Conservation (phyloP, 2,888 invertebrate genomes). For the Aphidoletes aphidimyza region DNA sequence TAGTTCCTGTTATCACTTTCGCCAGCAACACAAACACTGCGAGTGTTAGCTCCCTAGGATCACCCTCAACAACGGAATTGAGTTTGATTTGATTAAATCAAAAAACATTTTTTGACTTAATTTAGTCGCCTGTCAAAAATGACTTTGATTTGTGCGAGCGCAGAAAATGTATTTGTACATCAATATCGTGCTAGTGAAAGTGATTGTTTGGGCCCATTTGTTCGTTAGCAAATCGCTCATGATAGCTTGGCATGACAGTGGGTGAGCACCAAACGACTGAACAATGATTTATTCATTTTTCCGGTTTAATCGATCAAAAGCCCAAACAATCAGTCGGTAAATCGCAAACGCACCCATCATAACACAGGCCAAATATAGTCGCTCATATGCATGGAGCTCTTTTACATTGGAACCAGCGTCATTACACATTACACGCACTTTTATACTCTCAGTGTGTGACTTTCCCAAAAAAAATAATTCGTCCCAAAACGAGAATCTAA, state of each 20-base stretch:
- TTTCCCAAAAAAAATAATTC: neutral
- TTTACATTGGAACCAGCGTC: neutral
- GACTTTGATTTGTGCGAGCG: neutral
- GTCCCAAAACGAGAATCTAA: conserved; percentile 3
- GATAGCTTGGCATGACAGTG: neutral
- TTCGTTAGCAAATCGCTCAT: neutral
- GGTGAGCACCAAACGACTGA: too few species aligned
- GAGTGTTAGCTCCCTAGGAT: neutral
- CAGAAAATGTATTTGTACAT: neutral
- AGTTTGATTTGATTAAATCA: conserved; percentile 10
- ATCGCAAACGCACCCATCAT: conserved; percentile 26
- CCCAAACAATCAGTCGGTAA: neutral
- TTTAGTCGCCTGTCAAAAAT: conserved; percentile 16
- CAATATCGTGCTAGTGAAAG: neutral
- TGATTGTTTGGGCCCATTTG: neutral
- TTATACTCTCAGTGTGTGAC: conserved; percentile 3
- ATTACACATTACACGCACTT: neutral
- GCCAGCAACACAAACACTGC: neutral
- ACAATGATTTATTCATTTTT: conserved; percentile 54
- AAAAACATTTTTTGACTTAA: conserved; percentile 12
- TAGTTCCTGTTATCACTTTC: conserved; percentile 18
- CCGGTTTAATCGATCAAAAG: conserved; percentile 52
- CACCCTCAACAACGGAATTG: neutral
- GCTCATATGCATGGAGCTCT: too few species aligned
- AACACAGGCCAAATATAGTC: neutral